Evolutionary conservation across 1,140 invertebrate species (phyloP).

Genomic region (Diorhabda elongata): DNA sequence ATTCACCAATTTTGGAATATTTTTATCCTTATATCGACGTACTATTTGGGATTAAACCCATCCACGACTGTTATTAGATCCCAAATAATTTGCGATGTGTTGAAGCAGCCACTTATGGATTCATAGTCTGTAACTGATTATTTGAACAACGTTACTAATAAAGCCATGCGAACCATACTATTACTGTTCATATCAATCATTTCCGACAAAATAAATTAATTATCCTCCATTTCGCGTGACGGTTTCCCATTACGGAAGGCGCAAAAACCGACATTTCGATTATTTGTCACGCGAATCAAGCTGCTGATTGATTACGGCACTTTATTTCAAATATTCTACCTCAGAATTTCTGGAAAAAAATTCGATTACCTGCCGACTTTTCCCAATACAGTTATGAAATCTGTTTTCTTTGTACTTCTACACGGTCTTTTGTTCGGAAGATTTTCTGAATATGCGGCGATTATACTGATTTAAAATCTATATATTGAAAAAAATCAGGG

Average conservation of each 20-base stretch:
- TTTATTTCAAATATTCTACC: conserved; percentile 3
- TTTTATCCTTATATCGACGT: too few species aligned
- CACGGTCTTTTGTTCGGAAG: too few species aligned
- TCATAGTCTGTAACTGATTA: neutral
- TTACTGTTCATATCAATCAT: neutral
- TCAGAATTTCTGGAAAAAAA: neutral
- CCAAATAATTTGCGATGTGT: too few species aligned
- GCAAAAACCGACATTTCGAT: conserved; percentile 1
- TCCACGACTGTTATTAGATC: too few species aligned
- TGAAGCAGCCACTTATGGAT: neutral
- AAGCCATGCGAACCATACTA: neutral
- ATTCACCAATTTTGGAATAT: too few species aligned
- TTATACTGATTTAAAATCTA: too few species aligned
- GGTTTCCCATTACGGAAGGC: neutral
- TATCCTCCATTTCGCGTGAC: conserved; percentile 1
- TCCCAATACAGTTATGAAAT: neutral
- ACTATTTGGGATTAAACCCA: too few species aligned
- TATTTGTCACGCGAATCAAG: neutral
- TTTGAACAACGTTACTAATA: neutral
- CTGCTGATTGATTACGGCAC: neutral
- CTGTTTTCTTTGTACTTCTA: too few species aligned
- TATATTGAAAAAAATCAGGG: too few species aligned
- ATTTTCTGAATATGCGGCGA: too few species aligned
- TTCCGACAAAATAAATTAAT: conserved; percentile 1
- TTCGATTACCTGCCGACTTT: neutral